phyloP scores from a whole-genome alignment of 2,888 invertebrate genomes.

The Hydrotaea diabolus region DNA sequence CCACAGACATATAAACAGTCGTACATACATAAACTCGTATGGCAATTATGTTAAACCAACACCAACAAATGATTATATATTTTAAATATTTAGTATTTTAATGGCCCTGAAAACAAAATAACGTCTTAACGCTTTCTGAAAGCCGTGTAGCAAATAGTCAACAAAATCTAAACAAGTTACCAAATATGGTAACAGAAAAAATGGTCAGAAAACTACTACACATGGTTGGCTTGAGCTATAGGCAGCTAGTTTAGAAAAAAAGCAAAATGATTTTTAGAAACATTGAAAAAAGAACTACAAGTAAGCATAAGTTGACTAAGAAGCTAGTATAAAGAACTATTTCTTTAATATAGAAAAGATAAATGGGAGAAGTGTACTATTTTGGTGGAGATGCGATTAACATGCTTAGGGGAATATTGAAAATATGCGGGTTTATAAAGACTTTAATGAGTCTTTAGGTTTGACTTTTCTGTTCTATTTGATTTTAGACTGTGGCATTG shows the following conservation, averaged over 20 bases:
- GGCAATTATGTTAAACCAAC: background rate
- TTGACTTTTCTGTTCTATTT: background rate
- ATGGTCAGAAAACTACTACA: background rate
- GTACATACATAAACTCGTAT: background rate
- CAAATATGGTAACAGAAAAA: slow-evolving; percentile 8
- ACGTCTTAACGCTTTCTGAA: slow-evolving; percentile 47
- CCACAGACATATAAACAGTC: background rate
- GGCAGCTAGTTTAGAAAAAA: too few species aligned
- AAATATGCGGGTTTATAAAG: too few species aligned
- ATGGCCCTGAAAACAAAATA: background rate
- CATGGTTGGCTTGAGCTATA: background rate
- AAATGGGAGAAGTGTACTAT: background rate
- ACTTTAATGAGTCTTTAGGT: background rate
- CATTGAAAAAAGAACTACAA: background rate
- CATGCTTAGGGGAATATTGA: background rate
- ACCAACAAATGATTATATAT: background rate
- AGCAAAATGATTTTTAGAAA: background rate
- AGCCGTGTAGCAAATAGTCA: slow-evolving; percentile 57
- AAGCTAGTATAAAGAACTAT: background rate
- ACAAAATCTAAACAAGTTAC: slow-evolving; percentile 60
- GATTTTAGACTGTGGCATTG: background rate
- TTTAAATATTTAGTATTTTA: background rate
- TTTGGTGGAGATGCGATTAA: background rate
- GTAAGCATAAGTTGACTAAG: too few species aligned
- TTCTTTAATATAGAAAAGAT: background rate